Percentiles rank a stretch among this genome's conserved stretches.
phyloP scores from a whole-genome alignment of 1,140 invertebrate genomes.

The Sarcophaga bullata region DNA sequence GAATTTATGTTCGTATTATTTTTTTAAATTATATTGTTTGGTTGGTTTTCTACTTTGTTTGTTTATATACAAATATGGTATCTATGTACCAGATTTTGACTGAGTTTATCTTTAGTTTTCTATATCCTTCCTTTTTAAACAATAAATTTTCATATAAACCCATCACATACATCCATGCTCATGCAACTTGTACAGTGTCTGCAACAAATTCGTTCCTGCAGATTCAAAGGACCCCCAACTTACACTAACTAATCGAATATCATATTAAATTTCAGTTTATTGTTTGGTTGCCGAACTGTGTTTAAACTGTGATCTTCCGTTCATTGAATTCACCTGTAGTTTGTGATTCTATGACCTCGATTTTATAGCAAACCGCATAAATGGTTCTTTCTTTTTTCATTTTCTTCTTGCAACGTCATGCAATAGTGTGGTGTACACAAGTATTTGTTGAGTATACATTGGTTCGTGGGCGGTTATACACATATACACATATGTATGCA shows the following conservation, averaged over 20 bases:
- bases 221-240: background rate
- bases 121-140: constrained; percentile 34
- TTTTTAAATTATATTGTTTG: no score
- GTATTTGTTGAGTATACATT: background rate
- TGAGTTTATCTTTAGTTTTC: constrained; percentile 30
- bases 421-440: background rate
- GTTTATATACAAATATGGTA: no score
- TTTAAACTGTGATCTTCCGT: constrained; percentile 32
- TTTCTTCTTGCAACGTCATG: constrained; percentile 16
- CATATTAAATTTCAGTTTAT: background rate
- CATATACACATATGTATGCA: background rate
- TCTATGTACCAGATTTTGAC: background rate
- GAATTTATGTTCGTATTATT: no score
- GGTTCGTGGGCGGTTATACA: background rate
- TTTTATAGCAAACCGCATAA: constrained; percentile 31
- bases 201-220: background rate
- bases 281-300: constrained; percentile 22
- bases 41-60: no score
- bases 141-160: constrained; percentile 18
- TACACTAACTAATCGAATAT: background rate
- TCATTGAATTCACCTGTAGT: constrained; percentile 34
- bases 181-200: background rate
- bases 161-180: background rate
- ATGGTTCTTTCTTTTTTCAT: constrained; percentile 20
- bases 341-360: constrained; percentile 31